Evolutionary conservation across 2,113 vertebrate genomes (phyloP), one percentile per base, ranked within the genome.

Genomic region (Lophura nycthemera): DNA sequence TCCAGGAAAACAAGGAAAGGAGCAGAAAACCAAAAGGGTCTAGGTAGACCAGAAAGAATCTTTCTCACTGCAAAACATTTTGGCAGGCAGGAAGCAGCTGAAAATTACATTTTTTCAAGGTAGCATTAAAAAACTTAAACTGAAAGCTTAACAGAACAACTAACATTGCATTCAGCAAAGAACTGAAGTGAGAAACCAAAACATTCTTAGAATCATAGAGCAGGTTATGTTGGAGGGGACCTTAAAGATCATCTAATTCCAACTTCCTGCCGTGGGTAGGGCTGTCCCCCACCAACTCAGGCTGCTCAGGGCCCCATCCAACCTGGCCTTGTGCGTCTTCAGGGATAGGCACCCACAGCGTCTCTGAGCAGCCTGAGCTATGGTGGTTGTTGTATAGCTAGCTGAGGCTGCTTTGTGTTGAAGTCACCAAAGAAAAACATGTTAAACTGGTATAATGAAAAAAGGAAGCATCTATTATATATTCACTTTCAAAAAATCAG

Each of bases 11-110:
- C 36, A 63, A 93, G 10, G 50, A 81, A 78, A 75, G 45, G 70
- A 81, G 20, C 50, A 90, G 52, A 90, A 95, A 90, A 90, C 71
- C 56, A 81, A 81, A 94, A 77, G 36, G 77, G 8, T 50, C 65
- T 83, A 70, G 70, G 56, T 43, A 82, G 67, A 32, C 14, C 19
- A 67, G 61, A 81, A 86, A 74, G 60, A 77, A 86, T 45, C 17
- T 81, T 66, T 83, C 61, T n/a, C 59, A 8, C 50, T 72, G 32
- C 64, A 94, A 90, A 61, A 32, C 75, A 17, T 34, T 59, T 77
- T 57, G 6, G 45, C 54, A 57, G 30, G 16, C 8, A 8, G 54
- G 30, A 57, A 57, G 54, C 10, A 15, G 17, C 17, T 57, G 54
- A 57, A 57, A 57, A 32, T 57, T 56, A 54, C 77, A 34, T 60